Evolutionary conservation across 2,797 vertebrate genomes (phyloP).

Genomic region (Sternotherus odoratus): DNA sequence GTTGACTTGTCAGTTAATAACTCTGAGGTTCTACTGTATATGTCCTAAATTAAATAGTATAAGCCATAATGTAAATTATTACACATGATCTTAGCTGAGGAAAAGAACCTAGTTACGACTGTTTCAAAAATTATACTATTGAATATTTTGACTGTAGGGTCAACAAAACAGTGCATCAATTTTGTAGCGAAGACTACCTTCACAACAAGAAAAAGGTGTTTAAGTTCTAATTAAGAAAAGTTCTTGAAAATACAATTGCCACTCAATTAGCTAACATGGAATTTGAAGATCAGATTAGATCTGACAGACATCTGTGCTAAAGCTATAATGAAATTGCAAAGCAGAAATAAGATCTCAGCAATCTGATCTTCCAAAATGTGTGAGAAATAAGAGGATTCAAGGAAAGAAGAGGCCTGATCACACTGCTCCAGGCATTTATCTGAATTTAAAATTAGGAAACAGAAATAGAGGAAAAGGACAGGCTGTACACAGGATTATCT

Average conservation of each 20-base stretch:
- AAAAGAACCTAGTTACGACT: neutral
- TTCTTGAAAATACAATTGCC: conserved; percentile 73
- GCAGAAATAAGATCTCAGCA: conserved; percentile 62
- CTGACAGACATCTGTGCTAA: conserved; percentile 68
- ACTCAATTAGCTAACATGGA: conserved; percentile 67
- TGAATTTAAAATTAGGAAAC: conserved; percentile 11
- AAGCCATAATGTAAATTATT: neutral
- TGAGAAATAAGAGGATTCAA: conserved; percentile 52
- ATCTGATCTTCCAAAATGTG: conserved; percentile 48
- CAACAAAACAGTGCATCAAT: neutral
- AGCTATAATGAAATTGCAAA: conserved; percentile 65
- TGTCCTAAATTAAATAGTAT: neutral
- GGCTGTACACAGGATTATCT: neutral
- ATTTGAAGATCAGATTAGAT: conserved; percentile 66
- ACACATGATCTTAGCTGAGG: too few species aligned
- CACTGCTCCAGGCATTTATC: conserved; percentile 1
- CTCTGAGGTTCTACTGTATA: neutral
- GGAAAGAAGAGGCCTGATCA: conserved; percentile 55
- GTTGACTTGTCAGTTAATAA: too few species aligned
- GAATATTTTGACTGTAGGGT: neutral
- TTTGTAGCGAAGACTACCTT: neutral
- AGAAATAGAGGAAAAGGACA: neutral
- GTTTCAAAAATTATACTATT: neutral
- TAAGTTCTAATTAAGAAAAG: conserved; percentile 73
- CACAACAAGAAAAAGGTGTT: conserved; percentile 54